Base-by-base conservation (phyloP, 2,113 vertebrate species). In the Ctenodactylus gundi region DNA sequence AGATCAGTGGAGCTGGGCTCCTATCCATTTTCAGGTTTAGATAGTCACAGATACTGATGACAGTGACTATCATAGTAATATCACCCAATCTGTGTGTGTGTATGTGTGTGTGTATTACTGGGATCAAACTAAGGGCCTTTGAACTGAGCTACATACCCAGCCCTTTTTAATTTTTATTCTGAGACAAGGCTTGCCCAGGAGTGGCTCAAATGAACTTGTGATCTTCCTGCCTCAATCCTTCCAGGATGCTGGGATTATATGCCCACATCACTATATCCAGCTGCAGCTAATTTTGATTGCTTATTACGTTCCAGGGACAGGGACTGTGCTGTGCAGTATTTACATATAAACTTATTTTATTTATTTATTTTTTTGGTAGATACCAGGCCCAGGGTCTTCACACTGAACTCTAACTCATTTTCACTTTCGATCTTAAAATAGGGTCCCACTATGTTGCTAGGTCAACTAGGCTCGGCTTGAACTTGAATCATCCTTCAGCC, bases 1-100 rank as follows among this genome's bases (percentile, higher is more conserved):
- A 57, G 39, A 3, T 72, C 31, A 67, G 51, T 25, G 62, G 51
- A 70, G 5, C 20, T 36, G 64, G 27, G 25, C 34, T 46, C 25
- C 15, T 4, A 39, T 4, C 29, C 7, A 31, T 57, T 23, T 67
- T 36, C 1, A 7, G 3, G 13, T 41, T 51, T 55, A 51, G 2
- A 1, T 13, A 44, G 53, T 8, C 29, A 25, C 0, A 36, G 62
- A 2, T 9, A 58, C 57, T 34, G 60, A 23, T 1, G 27, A 7
- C 5, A 31, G 25, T 0, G 53, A 17, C 12, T 53, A 13, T 4
- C 18, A 4, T 18, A 9, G 7, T 11, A 34, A 13, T 3, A n/a
- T n/a, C n/a, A n/a, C n/a, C n/a, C n/a, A n/a, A n/a, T n/a, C n/a
- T n/a, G n/a, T n/a, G n/a, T n/a, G n/a, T n/a, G n/a, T n/a, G n/a